A percentile compares a stretch with the other conserved stretches of the same genome.
phyloP scores from a whole-genome alignment of 2,888 invertebrate species.

The Sphaerophoria rueppellii region DNA sequence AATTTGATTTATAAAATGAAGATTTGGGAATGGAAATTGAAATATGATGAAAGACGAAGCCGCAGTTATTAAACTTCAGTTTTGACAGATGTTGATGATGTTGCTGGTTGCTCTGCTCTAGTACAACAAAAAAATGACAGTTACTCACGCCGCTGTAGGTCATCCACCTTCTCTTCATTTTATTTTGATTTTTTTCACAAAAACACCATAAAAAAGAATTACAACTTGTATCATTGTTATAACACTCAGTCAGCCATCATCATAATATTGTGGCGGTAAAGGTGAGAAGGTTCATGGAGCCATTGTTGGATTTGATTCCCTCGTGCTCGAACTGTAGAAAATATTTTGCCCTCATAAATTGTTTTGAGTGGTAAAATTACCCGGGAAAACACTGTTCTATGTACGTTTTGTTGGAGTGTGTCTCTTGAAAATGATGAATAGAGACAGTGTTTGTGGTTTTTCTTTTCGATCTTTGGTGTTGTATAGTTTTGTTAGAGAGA shows the following conservation, averaged over 20 bases:
- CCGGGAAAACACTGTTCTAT: conserved; percentile 23
- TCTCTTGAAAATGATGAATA: conserved; percentile 52
- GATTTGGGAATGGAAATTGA: background rate
- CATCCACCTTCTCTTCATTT: conserved; percentile 65
- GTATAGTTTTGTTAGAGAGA: conserved; percentile 31
- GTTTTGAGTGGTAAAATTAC: background rate
- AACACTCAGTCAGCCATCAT: conserved; percentile 21
- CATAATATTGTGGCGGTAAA: conserved; percentile 9
- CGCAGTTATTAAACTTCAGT: conserved; percentile 22
- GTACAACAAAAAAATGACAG: background rate
- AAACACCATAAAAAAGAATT: conserved; percentile 9
- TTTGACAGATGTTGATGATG: conserved; percentile 39
- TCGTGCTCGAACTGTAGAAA: background rate
- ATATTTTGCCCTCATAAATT: conserved; percentile 57
- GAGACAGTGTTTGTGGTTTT: conserved; percentile 35
- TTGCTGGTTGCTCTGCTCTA: background rate
- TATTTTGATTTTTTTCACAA: conserved; percentile 40
- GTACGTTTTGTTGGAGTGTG: background rate
- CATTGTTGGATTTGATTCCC: conserved; percentile 42
- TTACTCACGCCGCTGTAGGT: conserved; percentile 24
- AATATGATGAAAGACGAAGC: conserved; percentile 6
- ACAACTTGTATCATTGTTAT: conserved; percentile 33
- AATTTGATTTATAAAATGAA: conserved; percentile 13
- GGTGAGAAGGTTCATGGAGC: conserved; percentile 30
- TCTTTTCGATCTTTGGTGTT: conserved; percentile 6